Evolutionary conservation across 2,888 invertebrate genomes (phyloP).

Genomic region (Cerastis rubricosa): DNA sequence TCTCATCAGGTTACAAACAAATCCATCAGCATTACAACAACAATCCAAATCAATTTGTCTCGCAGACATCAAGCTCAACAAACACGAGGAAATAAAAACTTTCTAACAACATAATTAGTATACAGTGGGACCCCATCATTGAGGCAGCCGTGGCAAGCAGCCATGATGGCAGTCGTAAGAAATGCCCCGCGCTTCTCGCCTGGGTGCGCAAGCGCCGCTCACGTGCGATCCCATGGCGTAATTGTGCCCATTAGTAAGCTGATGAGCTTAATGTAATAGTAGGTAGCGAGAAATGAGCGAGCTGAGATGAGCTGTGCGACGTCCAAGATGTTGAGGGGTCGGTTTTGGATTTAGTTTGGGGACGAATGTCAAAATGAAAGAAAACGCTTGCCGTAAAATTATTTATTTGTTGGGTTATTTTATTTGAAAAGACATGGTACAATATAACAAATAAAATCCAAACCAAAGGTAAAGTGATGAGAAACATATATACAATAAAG

Average conservation of each 20-base stretch:
- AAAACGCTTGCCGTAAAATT: background rate
- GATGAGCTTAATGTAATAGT: slow-evolving; percentile 26
- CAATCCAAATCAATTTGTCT: slow-evolving; percentile 51
- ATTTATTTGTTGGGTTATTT: background rate
- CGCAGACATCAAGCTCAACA: slow-evolving; percentile 3
- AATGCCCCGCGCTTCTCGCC: slow-evolving; percentile 42
- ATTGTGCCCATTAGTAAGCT: slow-evolving; percentile 44
- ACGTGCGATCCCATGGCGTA: slow-evolving; percentile 32
- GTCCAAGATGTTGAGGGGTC: background rate
- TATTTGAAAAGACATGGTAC: too few relatives aligned
- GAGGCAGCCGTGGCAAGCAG: slow-evolving; percentile 44
- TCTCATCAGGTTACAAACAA: background rate
- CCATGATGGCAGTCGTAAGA: slow-evolving; percentile 12
- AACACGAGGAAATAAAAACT: slow-evolving; percentile 28
- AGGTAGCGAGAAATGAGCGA: slow-evolving; percentile 18
- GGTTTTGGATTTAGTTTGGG: background rate
- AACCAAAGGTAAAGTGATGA: too few relatives aligned
- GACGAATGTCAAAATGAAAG: background rate
- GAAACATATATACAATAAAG: too few relatives aligned
- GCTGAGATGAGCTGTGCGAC: slow-evolving; percentile 14
- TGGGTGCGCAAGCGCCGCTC: slow-evolving; percentile 51
- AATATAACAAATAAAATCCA: too few relatives aligned
- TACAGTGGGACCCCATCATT: slow-evolving; percentile 45
- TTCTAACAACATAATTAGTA: slow-evolving; percentile 59
- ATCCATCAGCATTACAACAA: slow-evolving; percentile 2